A percentile compares a stretch with the other conserved stretches of the same genome.
These are phyloP conservation scores for Myotis daubentonii DNA, from an alignment of 2,797 vertebrate genomes.

Conservation along the genomic window DNA sequence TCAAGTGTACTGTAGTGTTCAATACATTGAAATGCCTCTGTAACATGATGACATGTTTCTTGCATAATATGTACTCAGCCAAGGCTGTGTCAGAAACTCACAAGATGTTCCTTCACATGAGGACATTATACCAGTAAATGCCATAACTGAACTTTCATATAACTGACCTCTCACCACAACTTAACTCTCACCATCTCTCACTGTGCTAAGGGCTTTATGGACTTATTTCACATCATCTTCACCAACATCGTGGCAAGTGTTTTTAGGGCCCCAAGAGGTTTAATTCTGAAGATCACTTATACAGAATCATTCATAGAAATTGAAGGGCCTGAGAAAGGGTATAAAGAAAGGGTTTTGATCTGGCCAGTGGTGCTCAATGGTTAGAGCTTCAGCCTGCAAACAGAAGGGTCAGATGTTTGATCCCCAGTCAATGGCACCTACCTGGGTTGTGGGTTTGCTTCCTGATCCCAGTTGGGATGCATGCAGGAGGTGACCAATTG, in stretches of 20 bases:
- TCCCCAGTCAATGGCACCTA: no score
- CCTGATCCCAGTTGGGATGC: no score
- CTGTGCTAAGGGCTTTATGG: neutral
- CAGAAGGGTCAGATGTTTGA: no score
- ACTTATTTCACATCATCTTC: neutral
- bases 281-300: slow-evolving; percentile 18
- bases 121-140: neutral
- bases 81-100: neutral
- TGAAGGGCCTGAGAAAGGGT: neutral
- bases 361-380: neutral
- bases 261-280: neutral
- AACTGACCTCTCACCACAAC: neutral
- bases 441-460: no score
- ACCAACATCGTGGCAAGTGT: neutral
- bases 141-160: neutral
- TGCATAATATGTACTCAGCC: neutral
- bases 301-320: neutral
- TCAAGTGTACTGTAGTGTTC: neutral
- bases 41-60: neutral
- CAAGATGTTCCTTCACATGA: neutral
- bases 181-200: neutral
- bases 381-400: no score
- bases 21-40: neutral
- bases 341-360: neutral
- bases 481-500: no score